phyloP scores from a whole-genome alignment of 2,113 vertebrate species.

The Calyptomena viridis region DNA sequence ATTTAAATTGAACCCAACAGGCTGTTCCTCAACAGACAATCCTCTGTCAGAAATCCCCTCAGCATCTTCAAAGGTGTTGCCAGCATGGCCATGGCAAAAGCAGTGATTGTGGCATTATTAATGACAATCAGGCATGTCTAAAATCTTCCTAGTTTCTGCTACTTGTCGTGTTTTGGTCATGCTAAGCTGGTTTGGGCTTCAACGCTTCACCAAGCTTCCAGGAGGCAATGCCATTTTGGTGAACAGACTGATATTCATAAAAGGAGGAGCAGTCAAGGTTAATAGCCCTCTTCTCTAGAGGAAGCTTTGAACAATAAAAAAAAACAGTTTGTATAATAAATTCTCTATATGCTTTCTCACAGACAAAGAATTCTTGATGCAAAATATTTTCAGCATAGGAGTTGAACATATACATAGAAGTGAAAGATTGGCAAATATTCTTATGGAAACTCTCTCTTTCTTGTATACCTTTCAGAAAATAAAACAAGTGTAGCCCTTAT shows the following conservation, averaged over 20 bases:
- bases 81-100: not conserved
- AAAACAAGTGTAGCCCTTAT: not conserved
- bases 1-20: not conserved
- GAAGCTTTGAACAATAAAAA: not conserved
- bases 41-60: not conserved
- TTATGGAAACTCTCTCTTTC: not conserved
- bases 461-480: not conserved
- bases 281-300: not conserved
- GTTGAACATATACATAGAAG: not conserved
- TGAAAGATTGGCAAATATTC: not conserved
- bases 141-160: not conserved
- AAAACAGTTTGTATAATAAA: not conserved
- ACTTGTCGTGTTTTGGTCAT: accelerated
- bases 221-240: not conserved
- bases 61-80: not conserved
- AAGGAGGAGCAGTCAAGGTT: not conserved
- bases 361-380: not conserved
- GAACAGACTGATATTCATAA: not conserved
- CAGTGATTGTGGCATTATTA: not conserved
- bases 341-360: not conserved
- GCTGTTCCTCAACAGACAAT: not conserved
- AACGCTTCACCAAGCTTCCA: not conserved
- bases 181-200: not conserved
- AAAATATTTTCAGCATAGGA: not conserved
- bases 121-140: not conserved